These are phyloP conservation scores for Zaprionus bogoriensis DNA, from an alignment of 2,888 invertebrate genomes.

Conservation along the genomic window DNA sequence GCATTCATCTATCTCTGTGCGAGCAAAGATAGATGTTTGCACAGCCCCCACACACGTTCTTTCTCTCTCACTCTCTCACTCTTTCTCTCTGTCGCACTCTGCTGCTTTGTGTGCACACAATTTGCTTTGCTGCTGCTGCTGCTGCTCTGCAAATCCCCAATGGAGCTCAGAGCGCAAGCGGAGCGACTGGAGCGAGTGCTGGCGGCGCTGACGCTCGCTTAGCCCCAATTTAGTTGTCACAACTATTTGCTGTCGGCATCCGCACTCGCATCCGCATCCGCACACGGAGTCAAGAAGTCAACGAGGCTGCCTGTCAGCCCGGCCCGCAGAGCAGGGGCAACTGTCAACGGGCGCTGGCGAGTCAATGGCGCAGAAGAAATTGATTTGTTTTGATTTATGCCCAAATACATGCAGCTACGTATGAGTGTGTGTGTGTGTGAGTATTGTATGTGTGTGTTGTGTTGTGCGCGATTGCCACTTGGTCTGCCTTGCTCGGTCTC, in stretches of 20 bases:
- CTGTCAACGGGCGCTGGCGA: slow-evolving; percentile 59
- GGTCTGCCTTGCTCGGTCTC: background rate
- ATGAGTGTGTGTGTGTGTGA: background rate
- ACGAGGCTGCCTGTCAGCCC: slow-evolving; percentile 21
- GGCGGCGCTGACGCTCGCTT: slow-evolving; percentile 29
- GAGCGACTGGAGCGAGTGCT: too few relatives aligned
- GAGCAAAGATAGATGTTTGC: background rate
- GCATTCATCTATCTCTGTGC: background rate
- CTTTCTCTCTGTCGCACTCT: too few relatives aligned
- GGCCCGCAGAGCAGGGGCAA: slow-evolving; percentile 31
- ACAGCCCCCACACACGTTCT: too few relatives aligned
- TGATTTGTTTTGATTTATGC: slow-evolving; percentile 75
- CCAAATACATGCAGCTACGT: slow-evolving; percentile 3
- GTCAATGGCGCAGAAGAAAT: slow-evolving; percentile 70
- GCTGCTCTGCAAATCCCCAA: slow-evolving; percentile 16
- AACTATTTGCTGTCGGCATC: slow-evolving; percentile 38
- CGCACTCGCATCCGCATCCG: background rate
- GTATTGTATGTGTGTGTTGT: slow-evolving; percentile 3
- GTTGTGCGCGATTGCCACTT: background rate
- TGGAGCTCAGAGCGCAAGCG: background rate
- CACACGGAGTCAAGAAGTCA: slow-evolving; percentile 1
- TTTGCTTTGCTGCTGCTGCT: slow-evolving; percentile 21
- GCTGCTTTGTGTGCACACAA: too few relatives aligned
- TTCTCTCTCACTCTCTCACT: too few relatives aligned
- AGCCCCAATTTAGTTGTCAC: slow-evolving; percentile 60